Conservation (phyloP, 2,888 invertebrate species). For the Drosophila pullipes region DNA sequence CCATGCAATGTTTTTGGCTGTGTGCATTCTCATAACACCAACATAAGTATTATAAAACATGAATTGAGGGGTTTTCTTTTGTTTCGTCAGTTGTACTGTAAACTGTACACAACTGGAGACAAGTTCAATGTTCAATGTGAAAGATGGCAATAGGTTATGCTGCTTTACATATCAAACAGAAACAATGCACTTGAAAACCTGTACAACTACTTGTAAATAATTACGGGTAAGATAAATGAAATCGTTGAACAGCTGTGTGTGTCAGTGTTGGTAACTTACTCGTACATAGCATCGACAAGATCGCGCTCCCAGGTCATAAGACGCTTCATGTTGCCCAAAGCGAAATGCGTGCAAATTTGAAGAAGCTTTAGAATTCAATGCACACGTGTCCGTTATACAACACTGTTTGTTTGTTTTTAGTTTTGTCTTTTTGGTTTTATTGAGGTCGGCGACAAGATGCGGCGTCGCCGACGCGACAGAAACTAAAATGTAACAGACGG, state of each 20-base stretch:
- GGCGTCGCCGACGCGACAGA: conserved; percentile 62
- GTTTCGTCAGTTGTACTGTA: conserved; percentile 6
- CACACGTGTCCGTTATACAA: conserved; percentile 55
- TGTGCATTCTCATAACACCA: conserved; percentile 22
- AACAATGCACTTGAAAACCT: conserved; percentile 65
- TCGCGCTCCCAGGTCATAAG: conserved; percentile 83
- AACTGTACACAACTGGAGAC: conserved; percentile 27
- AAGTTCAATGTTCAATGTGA: conserved; percentile 63
- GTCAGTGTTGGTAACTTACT: conserved; percentile 70
- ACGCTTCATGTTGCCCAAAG: conserved; percentile 79
- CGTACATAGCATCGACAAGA: conserved; percentile 83
- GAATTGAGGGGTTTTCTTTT: conserved; percentile 12
- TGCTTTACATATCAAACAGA: conserved; percentile 32
- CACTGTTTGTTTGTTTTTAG: conserved; percentile 19
- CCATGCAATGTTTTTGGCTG: conserved; percentile 48
- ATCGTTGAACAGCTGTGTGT: conserved; percentile 49
- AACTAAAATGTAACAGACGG: conserved; percentile 63
- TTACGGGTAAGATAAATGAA: conserved; percentile 48
- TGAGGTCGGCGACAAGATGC: conserved; percentile 65
- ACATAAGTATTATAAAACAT: conserved; percentile 41
- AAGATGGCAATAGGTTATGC: conserved; percentile 59
- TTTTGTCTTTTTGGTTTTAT: conserved; percentile 40
- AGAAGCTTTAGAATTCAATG: conserved; percentile 43
- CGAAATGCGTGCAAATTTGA: conserved; percentile 53
- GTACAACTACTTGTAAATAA: conserved; percentile 41